phyloP scores from a whole-genome alignment of 2,113 vertebrate genomes.

The Pyxicephalus adspersus region DNA sequence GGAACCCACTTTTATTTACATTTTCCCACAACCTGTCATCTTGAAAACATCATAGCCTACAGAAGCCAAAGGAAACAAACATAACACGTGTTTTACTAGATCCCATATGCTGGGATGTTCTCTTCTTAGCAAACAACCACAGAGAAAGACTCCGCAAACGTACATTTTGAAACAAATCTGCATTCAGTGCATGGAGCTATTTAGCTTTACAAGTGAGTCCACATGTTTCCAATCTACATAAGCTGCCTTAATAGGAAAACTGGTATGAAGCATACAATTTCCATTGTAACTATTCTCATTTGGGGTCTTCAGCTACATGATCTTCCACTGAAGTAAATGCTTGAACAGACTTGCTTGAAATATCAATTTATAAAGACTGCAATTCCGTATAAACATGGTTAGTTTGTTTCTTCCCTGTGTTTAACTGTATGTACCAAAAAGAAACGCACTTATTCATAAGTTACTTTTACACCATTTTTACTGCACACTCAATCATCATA shows the following conservation, averaged over 20 bases:
- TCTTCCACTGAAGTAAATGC: slow-evolving; percentile 25
- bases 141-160: slow-evolving; percentile 61
- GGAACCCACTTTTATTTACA: slow-evolving; percentile 67
- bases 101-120: slow-evolving; percentile 73
- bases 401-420: slow-evolving; percentile 28
- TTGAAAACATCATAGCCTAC: slow-evolving; percentile 76
- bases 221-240: slow-evolving; percentile 73
- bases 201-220: slow-evolving; percentile 70
- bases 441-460: not conserved
- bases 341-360: slow-evolving; percentile 29
- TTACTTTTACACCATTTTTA: slow-evolving; percentile 4
- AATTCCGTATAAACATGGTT: not conserved
- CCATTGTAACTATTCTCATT: slow-evolving; percentile 34
- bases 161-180: slow-evolving; percentile 70
- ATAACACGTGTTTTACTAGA: slow-evolving; percentile 72
- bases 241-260: slow-evolving; percentile 66
- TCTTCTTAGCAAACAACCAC: slow-evolving; percentile 70
- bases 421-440: not conserved
- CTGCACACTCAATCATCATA: not conserved
- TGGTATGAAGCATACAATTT: slow-evolving; percentile 59
- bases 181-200: slow-evolving; percentile 65
- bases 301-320: not conserved
- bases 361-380: slow-evolving; percentile 4
- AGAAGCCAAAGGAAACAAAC: slow-evolving; percentile 81
- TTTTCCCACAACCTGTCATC: slow-evolving; percentile 70